Percentiles rank a stretch among this genome's conserved stretches.
Conservation (phyloP, 2,113 vertebrate species). For the Xyliphius kryptos region DNA sequence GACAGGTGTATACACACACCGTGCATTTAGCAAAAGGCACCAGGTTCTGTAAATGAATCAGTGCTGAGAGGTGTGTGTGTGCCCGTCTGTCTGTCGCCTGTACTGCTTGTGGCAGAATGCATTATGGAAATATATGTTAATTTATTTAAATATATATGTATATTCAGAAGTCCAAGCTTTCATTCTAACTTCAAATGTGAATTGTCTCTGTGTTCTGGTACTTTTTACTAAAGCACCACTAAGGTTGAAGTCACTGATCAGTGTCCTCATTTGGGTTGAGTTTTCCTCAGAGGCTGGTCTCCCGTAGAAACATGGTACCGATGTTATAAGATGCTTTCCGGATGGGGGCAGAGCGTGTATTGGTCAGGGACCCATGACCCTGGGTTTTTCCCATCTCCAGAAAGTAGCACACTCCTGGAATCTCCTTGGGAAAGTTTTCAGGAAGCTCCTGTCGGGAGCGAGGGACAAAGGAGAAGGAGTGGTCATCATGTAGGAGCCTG, state of each 20-base stretch:
- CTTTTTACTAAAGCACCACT: background rate
- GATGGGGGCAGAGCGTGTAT: constrained; percentile 78
- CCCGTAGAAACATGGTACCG: constrained; percentile 97
- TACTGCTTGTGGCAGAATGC: constrained; percentile 24
- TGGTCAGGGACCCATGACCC: constrained; percentile 69
- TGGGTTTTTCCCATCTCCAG: constrained; percentile 85
- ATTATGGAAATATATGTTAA: constrained; percentile 37
- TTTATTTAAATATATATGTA: constrained; percentile 33
- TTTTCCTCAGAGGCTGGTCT: constrained; percentile 87
- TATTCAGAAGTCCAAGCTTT: constrained; percentile 32
- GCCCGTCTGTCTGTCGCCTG: background rate
- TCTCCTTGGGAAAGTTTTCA: constrained; percentile 97
- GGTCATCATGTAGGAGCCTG: constrained; percentile 91
- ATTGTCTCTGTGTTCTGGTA: constrained; percentile 20
- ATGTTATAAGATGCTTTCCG: constrained; percentile 97
- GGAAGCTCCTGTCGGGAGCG: constrained; percentile 95
- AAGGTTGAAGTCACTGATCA: background rate
- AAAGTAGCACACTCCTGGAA: constrained; percentile 95
- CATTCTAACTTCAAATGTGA: constrained; percentile 20
- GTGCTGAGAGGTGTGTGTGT: constrained; percentile 25
- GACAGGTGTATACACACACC: constrained; percentile 1
- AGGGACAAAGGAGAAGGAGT: constrained; percentile 85
- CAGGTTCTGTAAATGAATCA: constrained; percentile 31
- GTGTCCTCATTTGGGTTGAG: background rate
- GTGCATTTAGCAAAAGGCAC: constrained; percentile 35